phyloP scores from a whole-genome alignment of 2,113 vertebrate species.

The Sturnus vulgaris region DNA sequence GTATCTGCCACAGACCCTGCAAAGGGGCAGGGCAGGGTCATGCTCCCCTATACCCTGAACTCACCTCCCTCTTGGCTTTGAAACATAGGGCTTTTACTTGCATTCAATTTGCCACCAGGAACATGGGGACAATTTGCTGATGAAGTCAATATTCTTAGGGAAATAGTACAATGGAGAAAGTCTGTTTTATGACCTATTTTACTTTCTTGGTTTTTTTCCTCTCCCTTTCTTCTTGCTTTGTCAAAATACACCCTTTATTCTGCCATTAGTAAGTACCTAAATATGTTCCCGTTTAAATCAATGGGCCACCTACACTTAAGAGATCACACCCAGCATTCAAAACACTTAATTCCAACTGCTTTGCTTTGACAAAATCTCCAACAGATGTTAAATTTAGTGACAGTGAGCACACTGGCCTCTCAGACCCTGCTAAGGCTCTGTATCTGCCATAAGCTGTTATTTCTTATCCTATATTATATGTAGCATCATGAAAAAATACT shows the following conservation, averaged over 20 bases:
- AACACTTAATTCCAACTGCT: neutral
- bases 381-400: neutral
- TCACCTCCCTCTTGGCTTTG: neutral
- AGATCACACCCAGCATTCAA: neutral
- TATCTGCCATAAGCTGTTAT: neutral
- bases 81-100: neutral
- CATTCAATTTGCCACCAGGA: neutral
- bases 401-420: neutral
- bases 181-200: neutral
- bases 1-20: neutral
- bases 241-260: neutral
- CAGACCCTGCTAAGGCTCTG: neutral
- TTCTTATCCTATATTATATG: neutral
- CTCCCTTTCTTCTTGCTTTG: neutral
- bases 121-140: neutral
- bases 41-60: accelerated
- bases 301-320: neutral
- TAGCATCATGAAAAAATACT: neutral
- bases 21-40: neutral
- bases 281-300: neutral
- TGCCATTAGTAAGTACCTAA: neutral
- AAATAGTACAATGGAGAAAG: neutral
- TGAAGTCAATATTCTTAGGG: neutral
- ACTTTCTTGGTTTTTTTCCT: neutral
- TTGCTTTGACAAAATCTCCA: neutral